These are phyloP conservation scores for Xanthia togata DNA, from an alignment of 2,888 invertebrate species.

Conservation along the genomic window DNA sequence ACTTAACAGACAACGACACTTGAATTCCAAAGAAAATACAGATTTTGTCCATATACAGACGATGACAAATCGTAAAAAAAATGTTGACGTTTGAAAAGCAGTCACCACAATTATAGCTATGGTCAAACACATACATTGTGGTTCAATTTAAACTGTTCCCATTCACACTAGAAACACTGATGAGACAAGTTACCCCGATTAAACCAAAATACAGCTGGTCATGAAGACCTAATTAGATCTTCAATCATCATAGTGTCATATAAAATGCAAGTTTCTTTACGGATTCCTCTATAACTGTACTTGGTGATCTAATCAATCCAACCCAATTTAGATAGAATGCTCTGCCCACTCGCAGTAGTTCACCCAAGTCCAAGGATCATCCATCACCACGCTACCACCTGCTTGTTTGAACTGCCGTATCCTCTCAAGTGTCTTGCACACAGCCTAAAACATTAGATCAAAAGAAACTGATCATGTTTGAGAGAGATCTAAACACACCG, in stretches of 20 bases:
- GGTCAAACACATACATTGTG: neutral
- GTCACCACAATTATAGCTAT: neutral
- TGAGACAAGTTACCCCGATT: neutral
- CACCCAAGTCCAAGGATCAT: slow-evolving; percentile 14
- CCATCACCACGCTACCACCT: slow-evolving; percentile 31
- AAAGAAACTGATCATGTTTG: slow-evolving; percentile 54
- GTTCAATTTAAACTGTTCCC: neutral
- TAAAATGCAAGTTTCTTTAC: neutral
- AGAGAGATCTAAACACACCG: slow-evolving; percentile 58
- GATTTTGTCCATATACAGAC: neutral
- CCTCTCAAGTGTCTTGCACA: slow-evolving; percentile 14
- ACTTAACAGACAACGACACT: neutral
- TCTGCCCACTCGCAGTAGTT: neutral
- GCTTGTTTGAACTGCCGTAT: neutral
- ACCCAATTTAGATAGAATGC: neutral
- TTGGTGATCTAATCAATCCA: neutral
- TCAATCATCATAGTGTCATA: neutral
- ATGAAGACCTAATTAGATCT: neutral
- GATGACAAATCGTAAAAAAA: neutral
- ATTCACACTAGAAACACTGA: neutral
- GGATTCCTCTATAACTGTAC: neutral
- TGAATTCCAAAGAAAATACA: neutral
- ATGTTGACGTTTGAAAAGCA: neutral
- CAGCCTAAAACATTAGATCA: slow-evolving; percentile 45
- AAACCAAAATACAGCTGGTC: neutral